These are phyloP conservation scores for Philotrypesis tridentata DNA, from an alignment of 1,140 invertebrate genomes.

Conservation along the genomic window DNA sequence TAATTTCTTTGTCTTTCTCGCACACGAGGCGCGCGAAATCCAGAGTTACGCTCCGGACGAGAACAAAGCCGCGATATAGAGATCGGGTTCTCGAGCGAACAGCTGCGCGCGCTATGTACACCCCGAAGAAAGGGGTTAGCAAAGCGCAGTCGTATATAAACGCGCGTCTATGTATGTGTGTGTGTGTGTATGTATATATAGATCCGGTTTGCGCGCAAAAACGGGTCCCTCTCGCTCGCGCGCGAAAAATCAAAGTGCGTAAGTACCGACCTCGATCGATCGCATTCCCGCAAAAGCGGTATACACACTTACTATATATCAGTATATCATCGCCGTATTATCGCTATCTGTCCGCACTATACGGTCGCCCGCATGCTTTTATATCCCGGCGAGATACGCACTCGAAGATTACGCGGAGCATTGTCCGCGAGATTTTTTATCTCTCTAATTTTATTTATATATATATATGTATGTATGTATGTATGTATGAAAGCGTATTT, in stretches of 20 bases:
- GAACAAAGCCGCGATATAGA: no score
- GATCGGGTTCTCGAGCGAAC: neutral
- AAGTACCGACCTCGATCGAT: conserved; percentile 32
- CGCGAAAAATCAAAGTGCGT: conserved; percentile 40
- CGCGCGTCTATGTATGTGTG: no score
- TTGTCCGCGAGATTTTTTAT: no score
- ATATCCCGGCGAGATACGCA: no score
- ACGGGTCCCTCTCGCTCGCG: conserved; percentile 9
- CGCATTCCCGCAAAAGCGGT: neutral
- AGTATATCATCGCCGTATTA: neutral
- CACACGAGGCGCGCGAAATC: no score
- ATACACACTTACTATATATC: neutral
- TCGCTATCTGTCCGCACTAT: neutral
- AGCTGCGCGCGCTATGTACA: neutral
- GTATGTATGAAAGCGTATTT: no score
- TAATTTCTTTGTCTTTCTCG: no score
- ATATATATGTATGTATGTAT: no score
- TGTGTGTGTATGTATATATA: neutral
- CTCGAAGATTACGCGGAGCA: no score
- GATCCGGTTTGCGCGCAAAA: conserved; percentile 40
- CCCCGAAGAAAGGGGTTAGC: neutral
- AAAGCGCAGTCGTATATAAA: neutral
- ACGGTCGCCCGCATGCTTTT: no score
- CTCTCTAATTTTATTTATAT: no score
- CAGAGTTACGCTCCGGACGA: no score